Percentiles rank a stretch among this genome's conserved stretches.
phyloP scores from a whole-genome alignment of 2,113 vertebrate genomes.

The Damaliscus lunatus region DNA sequence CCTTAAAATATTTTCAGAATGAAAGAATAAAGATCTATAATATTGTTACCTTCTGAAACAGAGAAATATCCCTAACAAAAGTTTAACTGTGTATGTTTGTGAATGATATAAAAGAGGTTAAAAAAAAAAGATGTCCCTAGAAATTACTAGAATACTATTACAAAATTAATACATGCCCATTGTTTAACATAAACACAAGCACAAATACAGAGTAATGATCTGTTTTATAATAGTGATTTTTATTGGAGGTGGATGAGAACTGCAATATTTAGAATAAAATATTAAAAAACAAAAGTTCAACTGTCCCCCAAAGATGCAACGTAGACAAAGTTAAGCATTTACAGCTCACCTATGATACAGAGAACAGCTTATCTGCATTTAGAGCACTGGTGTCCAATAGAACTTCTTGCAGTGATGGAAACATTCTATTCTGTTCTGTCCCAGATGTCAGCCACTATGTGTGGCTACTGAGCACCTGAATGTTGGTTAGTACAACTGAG shows the following conservation, averaged over 20 bases:
- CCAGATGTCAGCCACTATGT: neutral
- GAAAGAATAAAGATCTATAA: neutral
- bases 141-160: neutral
- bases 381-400: neutral
- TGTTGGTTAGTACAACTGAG: neutral
- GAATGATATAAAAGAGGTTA: slow-evolving; percentile 26
- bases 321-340: neutral
- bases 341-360: neutral
- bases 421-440: neutral
- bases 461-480: neutral
- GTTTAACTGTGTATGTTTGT: neutral
- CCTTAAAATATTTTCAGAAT: neutral
- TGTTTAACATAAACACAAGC: slow-evolving; percentile 25
- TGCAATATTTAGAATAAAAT: neutral
- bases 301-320: neutral
- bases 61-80: neutral
- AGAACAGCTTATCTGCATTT: neutral
- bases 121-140: neutral
- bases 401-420: neutral
- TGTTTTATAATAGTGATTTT: neutral
- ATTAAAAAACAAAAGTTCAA: neutral
- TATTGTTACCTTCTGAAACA: neutral
- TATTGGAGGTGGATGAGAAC: neutral
- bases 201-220: slow-evolving; percentile 36
- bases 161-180: slow-evolving; percentile 32